These are phyloP conservation scores for Trachops cirrhosus DNA, from an alignment of 2,797 vertebrate species.

Conservation along the genomic window DNA sequence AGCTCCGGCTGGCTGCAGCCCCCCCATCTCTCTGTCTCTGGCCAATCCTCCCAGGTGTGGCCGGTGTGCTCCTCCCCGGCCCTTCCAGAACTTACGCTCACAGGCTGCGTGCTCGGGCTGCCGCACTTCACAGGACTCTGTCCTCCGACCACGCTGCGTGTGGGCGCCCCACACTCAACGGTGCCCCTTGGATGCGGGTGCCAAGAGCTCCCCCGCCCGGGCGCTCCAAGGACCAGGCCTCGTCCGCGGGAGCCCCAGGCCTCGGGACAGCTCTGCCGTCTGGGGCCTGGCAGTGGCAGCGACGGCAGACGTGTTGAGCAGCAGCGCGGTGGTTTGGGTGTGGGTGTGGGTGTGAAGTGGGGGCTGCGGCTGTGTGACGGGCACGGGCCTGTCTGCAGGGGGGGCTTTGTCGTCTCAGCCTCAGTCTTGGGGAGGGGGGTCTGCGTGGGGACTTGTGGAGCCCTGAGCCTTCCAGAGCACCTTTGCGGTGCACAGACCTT, in stretches of 20 bases:
- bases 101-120: background rate
- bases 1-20: fast-evolving
- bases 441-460: fast-evolving
- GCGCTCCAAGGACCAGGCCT: background rate
- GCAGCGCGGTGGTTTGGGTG: background rate
- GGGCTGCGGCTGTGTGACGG: fast-evolving
- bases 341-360: no score
- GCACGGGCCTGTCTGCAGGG: no score
- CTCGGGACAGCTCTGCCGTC: no score
- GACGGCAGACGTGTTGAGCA: background rate
- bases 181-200: no score
- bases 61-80: background rate
- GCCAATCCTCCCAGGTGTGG: background rate
- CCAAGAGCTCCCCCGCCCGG: no score
- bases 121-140: background rate
- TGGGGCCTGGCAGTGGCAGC: background rate
- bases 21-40: background rate
- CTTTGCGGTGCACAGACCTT: background rate
- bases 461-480: background rate
- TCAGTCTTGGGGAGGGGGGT: background rate
- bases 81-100: background rate
- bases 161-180: no score
- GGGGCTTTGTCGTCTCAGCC: fast-evolving
- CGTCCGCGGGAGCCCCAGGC: background rate
- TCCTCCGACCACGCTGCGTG: background rate